Evolutionary conservation across 2,113 vertebrate genomes (phyloP).

Genomic region (Bos taurus): ARS-UCD2.0 NC_037328.1:149136001-149136500

Average conservation of each 20-base stretch:
- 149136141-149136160: background rate
- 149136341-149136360: accelerated
- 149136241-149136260: background rate
- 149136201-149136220: background rate
- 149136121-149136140: background rate
- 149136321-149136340: no score
- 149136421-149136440: accelerated
- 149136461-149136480: background rate
- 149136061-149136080: background rate
- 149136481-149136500: accelerated
- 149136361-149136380: background rate
- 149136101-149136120: background rate
- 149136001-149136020: background rate
- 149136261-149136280: accelerated
- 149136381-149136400: accelerated
- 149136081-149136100: background rate
- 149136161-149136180: background rate
- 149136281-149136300: accelerated
- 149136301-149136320: no score
- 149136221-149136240: background rate
- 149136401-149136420: accelerated
- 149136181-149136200: background rate
- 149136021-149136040: background rate
- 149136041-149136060: background rate
- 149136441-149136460: accelerated